A percentile compares a stretch with the other conserved stretches of the same genome.
Conservation (phyloP, 1,140 invertebrate genomes). For the Diorhabda sublineata region DNA sequence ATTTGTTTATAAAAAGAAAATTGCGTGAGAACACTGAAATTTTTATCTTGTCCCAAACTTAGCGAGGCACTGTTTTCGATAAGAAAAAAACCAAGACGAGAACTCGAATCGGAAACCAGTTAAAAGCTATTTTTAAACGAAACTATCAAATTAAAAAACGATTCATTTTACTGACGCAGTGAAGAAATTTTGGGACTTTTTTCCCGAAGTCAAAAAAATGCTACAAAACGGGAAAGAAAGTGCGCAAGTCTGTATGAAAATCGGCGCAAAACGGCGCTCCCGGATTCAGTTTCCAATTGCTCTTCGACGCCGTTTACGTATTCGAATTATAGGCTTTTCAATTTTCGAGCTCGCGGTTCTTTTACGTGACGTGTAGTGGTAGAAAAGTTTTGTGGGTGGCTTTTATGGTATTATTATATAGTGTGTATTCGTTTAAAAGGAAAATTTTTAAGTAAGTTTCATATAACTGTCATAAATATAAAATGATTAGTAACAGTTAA, state of each 20-base stretch:
- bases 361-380: not conserved
- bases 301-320: not conserved
- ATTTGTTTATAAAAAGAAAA: too few species aligned
- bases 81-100: too few species aligned
- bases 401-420: not conserved
- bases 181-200: conserved; percentile 5
- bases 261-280: conserved; percentile 9
- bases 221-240: not conserved
- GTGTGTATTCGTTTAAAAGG: not conserved
- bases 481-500: too few species aligned
- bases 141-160: conserved; percentile 11
- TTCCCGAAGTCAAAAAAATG: conserved; percentile 3
- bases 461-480: too few species aligned
- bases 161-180: not conserved
- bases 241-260: not conserved
- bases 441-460: too few species aligned
- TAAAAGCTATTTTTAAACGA: conserved; percentile 8
- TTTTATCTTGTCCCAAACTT: too few species aligned
- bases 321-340: not conserved
- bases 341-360: not conserved
- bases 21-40: too few species aligned
- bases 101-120: not conserved
- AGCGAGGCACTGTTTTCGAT: too few species aligned
- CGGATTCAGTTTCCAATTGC: conserved; percentile 7
- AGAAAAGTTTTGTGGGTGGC: not conserved